phyloP scores from a whole-genome alignment of 2,797 vertebrate genomes.

The Todus mexicanus region DNA sequence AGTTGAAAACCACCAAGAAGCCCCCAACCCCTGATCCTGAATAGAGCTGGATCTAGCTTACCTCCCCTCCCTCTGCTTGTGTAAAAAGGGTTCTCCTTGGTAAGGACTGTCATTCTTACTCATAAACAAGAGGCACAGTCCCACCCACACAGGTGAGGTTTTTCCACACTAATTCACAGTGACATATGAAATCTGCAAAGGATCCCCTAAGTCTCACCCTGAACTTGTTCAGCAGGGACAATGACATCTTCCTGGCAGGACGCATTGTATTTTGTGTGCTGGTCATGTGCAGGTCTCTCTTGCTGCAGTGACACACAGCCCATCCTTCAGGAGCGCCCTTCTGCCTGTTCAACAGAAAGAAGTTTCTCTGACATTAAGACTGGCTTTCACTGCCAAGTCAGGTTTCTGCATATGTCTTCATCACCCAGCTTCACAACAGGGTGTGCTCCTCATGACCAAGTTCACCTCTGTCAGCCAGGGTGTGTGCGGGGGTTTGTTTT shows the following conservation, averaged over 20 bases:
- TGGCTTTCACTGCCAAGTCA: neutral
- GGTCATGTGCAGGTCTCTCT: neutral
- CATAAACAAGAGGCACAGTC: neutral
- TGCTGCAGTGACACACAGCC: neutral
- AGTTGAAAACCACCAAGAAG: neutral
- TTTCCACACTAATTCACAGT: neutral
- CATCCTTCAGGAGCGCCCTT: neutral
- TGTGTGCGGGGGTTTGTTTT: neutral
- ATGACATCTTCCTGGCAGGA: neutral
- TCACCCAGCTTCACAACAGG: neutral
- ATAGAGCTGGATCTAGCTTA: neutral
- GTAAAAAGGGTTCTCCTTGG: neutral
- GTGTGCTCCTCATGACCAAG: neutral
- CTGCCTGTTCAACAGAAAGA: neutral
- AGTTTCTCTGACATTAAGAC: neutral
- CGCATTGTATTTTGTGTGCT: neutral
- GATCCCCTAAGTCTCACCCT: neutral
- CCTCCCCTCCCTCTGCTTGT: neutral
- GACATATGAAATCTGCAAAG: neutral
- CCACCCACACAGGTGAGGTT: neutral
- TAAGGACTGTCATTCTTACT: neutral
- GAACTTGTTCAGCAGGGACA: neutral
- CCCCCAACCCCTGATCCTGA: neutral
- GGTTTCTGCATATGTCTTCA: neutral
- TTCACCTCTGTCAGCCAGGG: neutral